phyloP scores from a whole-genome alignment of 2,113 vertebrate species.

The Ginglymostoma cirratum region DNA sequence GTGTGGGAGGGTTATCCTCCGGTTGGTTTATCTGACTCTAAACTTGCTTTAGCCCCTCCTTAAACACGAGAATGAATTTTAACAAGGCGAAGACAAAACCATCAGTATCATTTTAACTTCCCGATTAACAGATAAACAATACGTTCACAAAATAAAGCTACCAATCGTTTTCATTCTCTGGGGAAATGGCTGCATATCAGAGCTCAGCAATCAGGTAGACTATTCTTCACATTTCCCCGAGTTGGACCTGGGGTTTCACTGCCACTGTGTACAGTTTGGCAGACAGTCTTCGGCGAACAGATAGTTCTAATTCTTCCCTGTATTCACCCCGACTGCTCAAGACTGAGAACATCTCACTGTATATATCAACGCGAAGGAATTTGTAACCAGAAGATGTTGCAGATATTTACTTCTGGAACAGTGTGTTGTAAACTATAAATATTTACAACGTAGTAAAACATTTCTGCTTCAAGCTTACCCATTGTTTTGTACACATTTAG shows the following conservation, averaged over 20 bases:
- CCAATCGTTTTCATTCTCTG: background rate
- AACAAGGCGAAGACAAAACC: background rate
- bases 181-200: background rate
- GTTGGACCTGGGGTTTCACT: background rate
- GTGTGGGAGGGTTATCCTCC: background rate
- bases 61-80: background rate
- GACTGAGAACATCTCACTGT: background rate
- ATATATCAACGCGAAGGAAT: background rate
- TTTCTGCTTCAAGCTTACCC: background rate
- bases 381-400: background rate
- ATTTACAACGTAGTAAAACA: slow-evolving; percentile 21
- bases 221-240: background rate
- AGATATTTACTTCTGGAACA: background rate
- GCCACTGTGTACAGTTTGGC: background rate
- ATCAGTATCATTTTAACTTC: background rate
- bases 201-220: background rate
- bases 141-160: background rate
- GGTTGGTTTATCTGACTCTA: background rate
- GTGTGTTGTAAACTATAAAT: background rate
- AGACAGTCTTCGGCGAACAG: background rate
- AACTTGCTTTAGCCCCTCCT: background rate
- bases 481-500: slow-evolving; percentile 15
- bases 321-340: background rate
- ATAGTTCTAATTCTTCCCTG: background rate
- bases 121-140: background rate